Percentiles rank a stretch among this genome's conserved stretches.
Evolutionary conservation across 2,113 vertebrate genomes (phyloP).

Genomic region (Cettia cetti): DNA sequence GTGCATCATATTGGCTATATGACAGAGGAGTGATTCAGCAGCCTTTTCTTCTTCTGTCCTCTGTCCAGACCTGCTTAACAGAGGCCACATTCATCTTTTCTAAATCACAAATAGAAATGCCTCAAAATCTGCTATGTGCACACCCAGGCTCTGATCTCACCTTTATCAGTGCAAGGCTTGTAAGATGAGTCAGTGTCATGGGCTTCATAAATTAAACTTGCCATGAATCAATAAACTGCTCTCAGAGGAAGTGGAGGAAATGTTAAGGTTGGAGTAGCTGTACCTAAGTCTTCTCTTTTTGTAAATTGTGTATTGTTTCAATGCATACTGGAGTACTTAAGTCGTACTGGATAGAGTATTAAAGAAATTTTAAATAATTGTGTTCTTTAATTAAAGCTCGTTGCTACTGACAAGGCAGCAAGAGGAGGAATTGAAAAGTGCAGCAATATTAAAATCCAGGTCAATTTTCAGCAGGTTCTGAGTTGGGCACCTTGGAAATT

Average conservation of each 20-base stretch:
- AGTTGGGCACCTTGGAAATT: neutral
- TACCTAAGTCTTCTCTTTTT: neutral
- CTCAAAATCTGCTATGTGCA: neutral
- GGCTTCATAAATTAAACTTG: neutral
- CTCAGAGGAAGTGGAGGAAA: neutral
- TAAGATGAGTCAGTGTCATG: neutral
- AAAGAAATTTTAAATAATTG: neutral
- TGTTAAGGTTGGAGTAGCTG: neutral
- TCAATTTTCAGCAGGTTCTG: conserved; percentile 1
- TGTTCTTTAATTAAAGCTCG: neutral
- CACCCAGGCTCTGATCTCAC: neutral
- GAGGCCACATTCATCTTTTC: neutral
- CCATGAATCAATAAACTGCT: neutral
- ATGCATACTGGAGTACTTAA: neutral
- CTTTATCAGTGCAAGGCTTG: neutral
- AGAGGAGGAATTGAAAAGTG: conserved; percentile 8
- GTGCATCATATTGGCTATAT: neutral
- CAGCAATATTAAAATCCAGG: conserved; percentile 13
- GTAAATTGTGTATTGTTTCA: neutral
- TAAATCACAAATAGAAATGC: neutral
- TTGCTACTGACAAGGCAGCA: neutral
- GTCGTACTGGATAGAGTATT: neutral
- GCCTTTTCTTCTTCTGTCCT: neutral
- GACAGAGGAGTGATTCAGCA: neutral
- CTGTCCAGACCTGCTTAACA: neutral